Evolutionary conservation across 2,888 invertebrate species (phyloP).

Genomic region (Aphodius sticticus): DNA sequence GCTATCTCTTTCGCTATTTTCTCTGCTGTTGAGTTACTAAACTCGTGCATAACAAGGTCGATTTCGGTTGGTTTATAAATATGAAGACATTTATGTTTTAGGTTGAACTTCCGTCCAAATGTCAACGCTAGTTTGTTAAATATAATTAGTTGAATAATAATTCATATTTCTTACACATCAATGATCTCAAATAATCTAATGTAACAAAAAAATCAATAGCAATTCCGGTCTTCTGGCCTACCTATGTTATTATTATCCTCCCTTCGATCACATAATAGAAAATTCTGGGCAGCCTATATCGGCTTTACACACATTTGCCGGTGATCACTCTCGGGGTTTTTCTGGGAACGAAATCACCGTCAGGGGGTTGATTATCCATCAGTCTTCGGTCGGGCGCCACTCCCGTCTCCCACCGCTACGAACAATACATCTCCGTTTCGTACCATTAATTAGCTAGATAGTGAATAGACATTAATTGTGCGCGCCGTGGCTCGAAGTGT

Average conservation of each 20-base stretch:
- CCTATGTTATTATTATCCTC: not conserved
- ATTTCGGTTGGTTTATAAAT: no score
- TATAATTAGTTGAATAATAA: no score
- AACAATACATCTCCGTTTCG: not conserved
- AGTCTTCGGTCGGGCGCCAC: not conserved
- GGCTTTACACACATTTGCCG: not conserved
- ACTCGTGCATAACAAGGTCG: no score
- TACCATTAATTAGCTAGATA: not conserved
- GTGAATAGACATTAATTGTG: constrained; percentile 4
- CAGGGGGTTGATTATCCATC: not conserved
- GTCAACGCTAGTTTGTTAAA: no score
- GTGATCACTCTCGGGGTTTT: not conserved
- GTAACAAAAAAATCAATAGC: no score
- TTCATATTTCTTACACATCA: no score
- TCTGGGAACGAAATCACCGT: not conserved
- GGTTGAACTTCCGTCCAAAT: no score
- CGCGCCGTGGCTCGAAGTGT: not conserved
- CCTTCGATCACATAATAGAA: not conserved
- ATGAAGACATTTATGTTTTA: no score
- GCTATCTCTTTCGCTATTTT: no score
- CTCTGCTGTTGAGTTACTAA: no score
- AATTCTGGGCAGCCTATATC: not conserved
- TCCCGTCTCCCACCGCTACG: not conserved
- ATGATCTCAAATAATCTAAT: no score
- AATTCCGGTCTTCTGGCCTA: no score